phyloP scores from a whole-genome alignment of 2,113 vertebrate species.

The Otis tarda region DNA sequence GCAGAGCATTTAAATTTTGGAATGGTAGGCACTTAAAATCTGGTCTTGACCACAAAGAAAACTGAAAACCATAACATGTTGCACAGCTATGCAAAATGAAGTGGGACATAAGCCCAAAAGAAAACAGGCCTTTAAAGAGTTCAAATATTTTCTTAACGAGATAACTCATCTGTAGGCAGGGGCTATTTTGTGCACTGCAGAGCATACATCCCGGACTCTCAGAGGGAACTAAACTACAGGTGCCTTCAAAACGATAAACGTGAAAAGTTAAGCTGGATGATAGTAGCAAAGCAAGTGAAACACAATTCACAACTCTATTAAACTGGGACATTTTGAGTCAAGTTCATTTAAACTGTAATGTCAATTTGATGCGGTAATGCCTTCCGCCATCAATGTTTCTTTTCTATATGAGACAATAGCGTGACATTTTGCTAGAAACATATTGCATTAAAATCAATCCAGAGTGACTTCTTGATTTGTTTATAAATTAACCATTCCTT shows the following conservation, averaged over 20 bases:
- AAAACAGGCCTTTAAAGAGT: background rate
- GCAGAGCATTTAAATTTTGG: background rate
- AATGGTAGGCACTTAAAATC: background rate
- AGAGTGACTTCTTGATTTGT: constrained; percentile 55
- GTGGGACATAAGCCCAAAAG: background rate
- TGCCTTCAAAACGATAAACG: background rate
- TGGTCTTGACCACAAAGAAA: background rate
- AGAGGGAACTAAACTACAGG: background rate
- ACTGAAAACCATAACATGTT: background rate
- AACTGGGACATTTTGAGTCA: background rate
- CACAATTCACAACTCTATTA: background rate
- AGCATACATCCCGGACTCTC: background rate
- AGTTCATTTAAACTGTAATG: background rate
- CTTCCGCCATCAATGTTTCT: constrained; percentile 3
- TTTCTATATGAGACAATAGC: constrained; percentile 1
- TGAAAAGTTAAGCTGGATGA: background rate
- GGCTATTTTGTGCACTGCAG: background rate
- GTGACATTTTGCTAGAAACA: constrained; percentile 48
- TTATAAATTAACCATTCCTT: constrained; percentile 73
- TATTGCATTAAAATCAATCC: constrained; percentile 41
- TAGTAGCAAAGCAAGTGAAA: background rate
- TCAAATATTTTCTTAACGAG: background rate
- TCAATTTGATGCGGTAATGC: background rate
- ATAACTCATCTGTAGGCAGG: background rate
- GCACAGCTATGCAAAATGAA: background rate